phyloP scores from a whole-genome alignment of 2,113 vertebrate genomes.

The Ceyx cyanopectus region DNA sequence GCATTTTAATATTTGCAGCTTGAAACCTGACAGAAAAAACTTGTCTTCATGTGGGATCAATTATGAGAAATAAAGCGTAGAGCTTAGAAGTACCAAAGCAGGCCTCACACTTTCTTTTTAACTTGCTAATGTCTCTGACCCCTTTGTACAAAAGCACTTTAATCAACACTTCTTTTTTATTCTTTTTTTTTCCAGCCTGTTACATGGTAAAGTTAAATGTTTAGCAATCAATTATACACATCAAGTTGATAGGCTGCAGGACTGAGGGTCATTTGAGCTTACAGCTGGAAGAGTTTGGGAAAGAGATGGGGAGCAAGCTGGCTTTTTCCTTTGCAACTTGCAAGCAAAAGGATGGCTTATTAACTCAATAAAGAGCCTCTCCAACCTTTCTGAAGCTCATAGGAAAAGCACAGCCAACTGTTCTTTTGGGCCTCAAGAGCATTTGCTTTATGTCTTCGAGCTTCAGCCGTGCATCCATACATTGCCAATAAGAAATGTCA shows the following conservation, averaged over 20 bases:
- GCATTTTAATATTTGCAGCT: slow-evolving; percentile 52
- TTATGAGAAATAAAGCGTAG: slow-evolving; percentile 69
- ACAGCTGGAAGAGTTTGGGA: slow-evolving; percentile 52
- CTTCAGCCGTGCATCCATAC: neutral
- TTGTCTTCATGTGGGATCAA: slow-evolving; percentile 80
- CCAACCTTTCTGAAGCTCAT: neutral
- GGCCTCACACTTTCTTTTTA: slow-evolving; percentile 85
- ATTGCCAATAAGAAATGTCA: neutral
- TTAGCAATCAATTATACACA: slow-evolving; percentile 86
- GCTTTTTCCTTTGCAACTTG: slow-evolving; percentile 8
- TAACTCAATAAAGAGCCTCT: neutral
- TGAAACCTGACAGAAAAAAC: slow-evolving; percentile 42
- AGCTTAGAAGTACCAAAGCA: slow-evolving; percentile 78
- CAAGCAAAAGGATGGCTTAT: slow-evolving; percentile 40
- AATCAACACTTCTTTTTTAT: slow-evolving; percentile 81
- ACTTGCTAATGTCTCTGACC: slow-evolving; percentile 94
- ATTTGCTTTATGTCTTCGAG: neutral
- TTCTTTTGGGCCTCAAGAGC: neutral
- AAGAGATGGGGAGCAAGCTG: slow-evolving; percentile 27
- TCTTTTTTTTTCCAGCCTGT: slow-evolving; percentile 54
- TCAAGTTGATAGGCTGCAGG: slow-evolving; percentile 90
- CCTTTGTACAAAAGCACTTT: slow-evolving; percentile 88
- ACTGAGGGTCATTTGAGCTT: slow-evolving; percentile 67
- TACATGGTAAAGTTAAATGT: slow-evolving; percentile 66
- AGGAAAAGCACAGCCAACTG: neutral